Percentiles rank a stretch among this genome's conserved stretches.
Conservation (phyloP, 2,113 vertebrate genomes). For the Oreochromis tanganicae region DNA sequence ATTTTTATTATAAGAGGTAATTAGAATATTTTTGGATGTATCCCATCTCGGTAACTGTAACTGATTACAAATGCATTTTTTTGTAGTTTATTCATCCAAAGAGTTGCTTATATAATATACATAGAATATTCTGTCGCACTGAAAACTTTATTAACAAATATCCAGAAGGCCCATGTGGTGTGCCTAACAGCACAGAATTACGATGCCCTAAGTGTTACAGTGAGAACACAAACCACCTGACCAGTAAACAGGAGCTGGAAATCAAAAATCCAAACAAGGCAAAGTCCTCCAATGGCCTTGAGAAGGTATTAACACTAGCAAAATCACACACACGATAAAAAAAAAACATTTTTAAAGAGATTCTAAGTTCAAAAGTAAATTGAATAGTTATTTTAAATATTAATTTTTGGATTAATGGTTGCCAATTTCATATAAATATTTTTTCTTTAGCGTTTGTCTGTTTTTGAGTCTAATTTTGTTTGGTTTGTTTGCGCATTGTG, state of each 20-base stretch:
- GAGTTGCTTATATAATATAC: not conserved
- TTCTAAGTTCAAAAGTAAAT: not conserved
- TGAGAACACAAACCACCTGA: slow-evolving; percentile 3
- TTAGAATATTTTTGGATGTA: not conserved
- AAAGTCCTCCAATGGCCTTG: not conserved
- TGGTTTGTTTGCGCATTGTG: slow-evolving; percentile 16
- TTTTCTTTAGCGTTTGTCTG: not conserved
- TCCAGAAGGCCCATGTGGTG: not conserved
- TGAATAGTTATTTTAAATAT: slow-evolving; percentile 8
- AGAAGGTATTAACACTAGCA: not conserved
- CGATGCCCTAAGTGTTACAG: not conserved
- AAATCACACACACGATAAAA: not conserved
- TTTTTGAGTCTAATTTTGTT: not conserved
- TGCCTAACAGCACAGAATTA: not conserved
- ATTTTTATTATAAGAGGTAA: not conserved
- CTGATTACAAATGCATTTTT: not conserved
- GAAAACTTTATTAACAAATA: not conserved
- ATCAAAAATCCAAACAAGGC: not conserved
- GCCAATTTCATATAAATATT: not conserved
- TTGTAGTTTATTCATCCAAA: not conserved
- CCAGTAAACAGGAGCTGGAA: not conserved
- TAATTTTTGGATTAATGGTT: slow-evolving; percentile 2
- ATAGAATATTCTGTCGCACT: not conserved
- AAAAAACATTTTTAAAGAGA: not conserved
- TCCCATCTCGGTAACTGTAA: not conserved